These are phyloP conservation scores for Hippocampus guttulatus DNA, from an alignment of 2,113 vertebrate genomes.

Conservation along the genomic window DNA sequence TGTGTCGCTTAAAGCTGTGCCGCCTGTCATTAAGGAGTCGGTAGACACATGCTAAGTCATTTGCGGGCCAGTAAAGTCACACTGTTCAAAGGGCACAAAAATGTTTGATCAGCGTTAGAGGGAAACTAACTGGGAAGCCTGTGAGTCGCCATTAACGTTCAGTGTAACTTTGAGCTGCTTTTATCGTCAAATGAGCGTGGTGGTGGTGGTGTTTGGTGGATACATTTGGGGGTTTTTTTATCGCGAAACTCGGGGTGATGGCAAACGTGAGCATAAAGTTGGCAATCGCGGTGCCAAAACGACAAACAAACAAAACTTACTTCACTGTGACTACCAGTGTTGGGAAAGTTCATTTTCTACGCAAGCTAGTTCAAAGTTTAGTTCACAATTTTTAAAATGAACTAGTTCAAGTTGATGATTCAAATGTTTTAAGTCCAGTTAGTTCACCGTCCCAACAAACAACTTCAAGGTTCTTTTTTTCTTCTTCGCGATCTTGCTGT, in stretches of 20 bases:
- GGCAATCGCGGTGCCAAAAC: background rate
- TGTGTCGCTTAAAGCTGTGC: conserved; percentile 19
- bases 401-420: too few species aligned
- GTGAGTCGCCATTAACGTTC: conserved; percentile 33
- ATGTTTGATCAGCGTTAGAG: conserved; percentile 63
- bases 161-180: conserved; percentile 30
- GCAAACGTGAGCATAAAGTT: conserved; percentile 4
- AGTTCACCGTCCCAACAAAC: too few species aligned
- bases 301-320: background rate
- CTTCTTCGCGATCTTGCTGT: too few species aligned
- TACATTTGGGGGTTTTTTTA: conserved; percentile 8
- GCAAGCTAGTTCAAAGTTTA: too few species aligned
- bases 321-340: too few species aligned
- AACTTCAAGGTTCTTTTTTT: too few species aligned
- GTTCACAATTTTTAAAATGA: too few species aligned
- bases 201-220: conserved; percentile 19
- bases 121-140: conserved; percentile 43
- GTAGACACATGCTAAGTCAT: conserved; percentile 49
- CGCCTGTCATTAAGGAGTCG: conserved; percentile 63
- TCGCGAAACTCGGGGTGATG: conserved; percentile 8
- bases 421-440: too few species aligned
- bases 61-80: conserved; percentile 61
- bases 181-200: conserved; percentile 27
- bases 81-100: conserved; percentile 59
- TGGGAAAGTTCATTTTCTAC: too few species aligned